phyloP scores from a whole-genome alignment of 2,888 invertebrate species.

The Hybos culiciformis region DNA sequence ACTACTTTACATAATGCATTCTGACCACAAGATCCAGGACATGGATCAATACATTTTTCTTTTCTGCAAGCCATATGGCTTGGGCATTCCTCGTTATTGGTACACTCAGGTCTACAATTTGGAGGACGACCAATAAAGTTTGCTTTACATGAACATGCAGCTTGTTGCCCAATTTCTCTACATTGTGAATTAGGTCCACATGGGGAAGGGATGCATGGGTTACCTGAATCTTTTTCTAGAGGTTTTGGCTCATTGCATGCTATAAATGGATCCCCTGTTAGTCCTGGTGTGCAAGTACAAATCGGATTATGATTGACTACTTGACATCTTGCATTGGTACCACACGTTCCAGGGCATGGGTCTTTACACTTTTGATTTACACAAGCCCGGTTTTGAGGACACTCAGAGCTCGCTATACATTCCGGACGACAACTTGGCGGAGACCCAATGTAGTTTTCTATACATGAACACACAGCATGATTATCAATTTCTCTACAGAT shows the following conservation, averaged over 20 bases:
- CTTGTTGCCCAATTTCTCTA: constrained; percentile 62
- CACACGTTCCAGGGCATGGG: constrained; percentile 54
- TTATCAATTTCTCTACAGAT: constrained; percentile 47
- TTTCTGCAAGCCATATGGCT: constrained; percentile 67
- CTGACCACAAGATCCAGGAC: constrained; percentile 62
- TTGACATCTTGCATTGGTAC: constrained; percentile 48
- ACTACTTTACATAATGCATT: constrained; percentile 73
- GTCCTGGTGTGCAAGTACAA: constrained; percentile 48
- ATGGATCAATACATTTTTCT: constrained; percentile 72
- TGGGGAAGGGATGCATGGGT: constrained; percentile 68
- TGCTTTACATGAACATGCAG: constrained; percentile 70
- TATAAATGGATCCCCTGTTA: constrained; percentile 50
- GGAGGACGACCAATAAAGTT: constrained; percentile 75
- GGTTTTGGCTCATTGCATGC: constrained; percentile 38
- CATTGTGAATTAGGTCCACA: constrained; percentile 76
- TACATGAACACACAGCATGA: constrained; percentile 49
- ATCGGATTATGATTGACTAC: constrained; percentile 55
- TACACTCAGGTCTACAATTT: constrained; percentile 74
- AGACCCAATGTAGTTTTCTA: constrained; percentile 46
- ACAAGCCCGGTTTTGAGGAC: constrained; percentile 48
- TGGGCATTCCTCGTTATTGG: constrained; percentile 66
- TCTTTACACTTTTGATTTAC: constrained; percentile 49
- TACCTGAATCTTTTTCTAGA: constrained; percentile 34
- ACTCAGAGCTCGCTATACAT: constrained; percentile 52
- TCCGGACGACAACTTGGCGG: constrained; percentile 52